These are phyloP conservation scores for Dermatemys mawii DNA, from an alignment of 2,113 vertebrate genomes.

Conservation along the genomic window DNA sequence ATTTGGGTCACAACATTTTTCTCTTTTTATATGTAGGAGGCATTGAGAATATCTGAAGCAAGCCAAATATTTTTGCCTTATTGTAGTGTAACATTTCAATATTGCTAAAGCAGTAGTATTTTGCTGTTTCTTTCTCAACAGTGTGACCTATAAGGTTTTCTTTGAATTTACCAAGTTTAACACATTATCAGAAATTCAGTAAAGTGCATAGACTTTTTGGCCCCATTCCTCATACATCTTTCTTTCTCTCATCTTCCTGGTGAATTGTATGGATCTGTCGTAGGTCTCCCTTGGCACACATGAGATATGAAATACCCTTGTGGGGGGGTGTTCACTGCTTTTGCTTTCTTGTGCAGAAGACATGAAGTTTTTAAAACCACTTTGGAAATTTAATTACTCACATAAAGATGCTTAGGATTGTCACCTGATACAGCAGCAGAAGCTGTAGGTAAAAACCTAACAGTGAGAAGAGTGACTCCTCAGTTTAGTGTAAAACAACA, in stretches of 20 bases:
- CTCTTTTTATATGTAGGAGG: not conserved
- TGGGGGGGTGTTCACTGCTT: not conserved
- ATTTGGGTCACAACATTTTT: not conserved
- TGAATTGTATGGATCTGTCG: fast-evolving
- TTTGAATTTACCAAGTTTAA: not conserved
- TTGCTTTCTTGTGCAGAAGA: not conserved
- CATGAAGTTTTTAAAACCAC: fast-evolving
- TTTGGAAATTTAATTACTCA: not conserved
- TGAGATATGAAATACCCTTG: not conserved
- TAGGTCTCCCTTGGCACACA: not conserved
- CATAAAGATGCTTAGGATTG: no score
- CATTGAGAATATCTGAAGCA: constrained; percentile 9
- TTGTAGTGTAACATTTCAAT: not conserved
- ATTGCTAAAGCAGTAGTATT: not conserved
- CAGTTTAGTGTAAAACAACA: not conserved
- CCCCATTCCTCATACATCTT: not conserved
- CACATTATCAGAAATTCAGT: not conserved
- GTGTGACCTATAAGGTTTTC: not conserved
- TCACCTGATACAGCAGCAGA: not conserved
- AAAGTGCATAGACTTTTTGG: not conserved
- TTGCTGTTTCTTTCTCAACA: not conserved
- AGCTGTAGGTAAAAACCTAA: not conserved
- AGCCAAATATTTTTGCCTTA: not conserved
- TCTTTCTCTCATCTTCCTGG: not conserved
- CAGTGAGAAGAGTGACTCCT: not conserved